A percentile compares a stretch with the other conserved stretches of the same genome.
Conservation (phyloP, 2,888 invertebrate genomes). For the Lacanobia wlatinum region DNA sequence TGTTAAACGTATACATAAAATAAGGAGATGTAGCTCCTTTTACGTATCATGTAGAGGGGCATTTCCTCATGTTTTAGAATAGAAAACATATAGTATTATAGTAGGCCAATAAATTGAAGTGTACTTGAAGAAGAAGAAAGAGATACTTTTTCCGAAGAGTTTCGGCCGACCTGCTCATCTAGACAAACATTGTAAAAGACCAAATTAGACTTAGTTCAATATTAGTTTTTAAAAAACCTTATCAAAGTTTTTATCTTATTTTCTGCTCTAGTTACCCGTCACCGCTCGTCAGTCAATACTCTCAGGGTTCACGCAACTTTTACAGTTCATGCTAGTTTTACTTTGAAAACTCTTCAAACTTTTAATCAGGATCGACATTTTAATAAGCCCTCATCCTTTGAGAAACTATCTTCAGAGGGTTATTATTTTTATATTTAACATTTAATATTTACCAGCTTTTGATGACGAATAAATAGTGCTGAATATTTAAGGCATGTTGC, state of each 20-base stretch:
- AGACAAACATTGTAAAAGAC: not conserved
- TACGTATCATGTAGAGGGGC: not conserved
- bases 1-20: not conserved
- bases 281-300: not conserved
- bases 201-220: not conserved
- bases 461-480: not conserved
- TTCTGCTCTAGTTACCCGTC: not conserved
- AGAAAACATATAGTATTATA: too few relatives aligned
- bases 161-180: not conserved
- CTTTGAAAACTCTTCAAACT: slow-evolving; percentile 30
- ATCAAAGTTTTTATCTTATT: slow-evolving; percentile 5
- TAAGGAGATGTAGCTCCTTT: not conserved
- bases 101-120: not conserved
- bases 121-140: too few relatives aligned
- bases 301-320: not conserved
- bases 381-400: slow-evolving; percentile 42
- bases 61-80: too few relatives aligned
- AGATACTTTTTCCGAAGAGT: not conserved
- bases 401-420: slow-evolving; percentile 9
- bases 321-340: not conserved
- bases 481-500: not conserved
- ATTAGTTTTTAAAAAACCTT: not conserved
- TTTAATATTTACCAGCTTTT: slow-evolving; percentile 28
- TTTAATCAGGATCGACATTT: slow-evolving; percentile 30
- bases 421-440: slow-evolving; percentile 11